These are phyloP conservation scores for Cynopterus sphinx DNA, from an alignment of 2,797 vertebrate genomes.

Conservation along the genomic window DNA sequence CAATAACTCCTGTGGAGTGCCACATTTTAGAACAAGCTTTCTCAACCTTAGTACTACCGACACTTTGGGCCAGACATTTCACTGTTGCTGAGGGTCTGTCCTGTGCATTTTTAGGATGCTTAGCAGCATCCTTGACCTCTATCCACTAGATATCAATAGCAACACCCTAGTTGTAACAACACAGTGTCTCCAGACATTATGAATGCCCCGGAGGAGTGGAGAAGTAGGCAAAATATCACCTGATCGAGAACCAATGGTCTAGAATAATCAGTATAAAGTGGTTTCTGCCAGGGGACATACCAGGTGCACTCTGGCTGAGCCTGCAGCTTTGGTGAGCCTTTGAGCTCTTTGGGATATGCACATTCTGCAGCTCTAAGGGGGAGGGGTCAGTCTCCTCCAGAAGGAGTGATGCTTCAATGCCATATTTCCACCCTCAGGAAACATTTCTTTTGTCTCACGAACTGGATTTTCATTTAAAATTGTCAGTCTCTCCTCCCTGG, in stretches of 20 bases:
- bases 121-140: background rate
- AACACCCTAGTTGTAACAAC: background rate
- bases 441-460: conserved; percentile 23
- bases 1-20: background rate
- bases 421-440: background rate
- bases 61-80: background rate
- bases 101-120: background rate
- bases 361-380: background rate
- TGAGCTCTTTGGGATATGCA: background rate
- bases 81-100: background rate
- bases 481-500: background rate
- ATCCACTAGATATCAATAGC: background rate
- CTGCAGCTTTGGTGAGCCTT: background rate
- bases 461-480: conserved; percentile 52
- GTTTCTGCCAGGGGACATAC: background rate
- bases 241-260: background rate
- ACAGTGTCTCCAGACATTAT: conserved; percentile 4
- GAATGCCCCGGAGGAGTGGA: background rate
- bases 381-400: background rate
- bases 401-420: background rate
- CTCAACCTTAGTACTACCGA: background rate
- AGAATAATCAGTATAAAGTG: background rate
- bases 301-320: background rate
- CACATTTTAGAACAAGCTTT: background rate
- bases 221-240: background rate